phyloP scores from a whole-genome alignment of 2,797 vertebrate genomes.

The Xiphophorus birchmanni region DNA sequence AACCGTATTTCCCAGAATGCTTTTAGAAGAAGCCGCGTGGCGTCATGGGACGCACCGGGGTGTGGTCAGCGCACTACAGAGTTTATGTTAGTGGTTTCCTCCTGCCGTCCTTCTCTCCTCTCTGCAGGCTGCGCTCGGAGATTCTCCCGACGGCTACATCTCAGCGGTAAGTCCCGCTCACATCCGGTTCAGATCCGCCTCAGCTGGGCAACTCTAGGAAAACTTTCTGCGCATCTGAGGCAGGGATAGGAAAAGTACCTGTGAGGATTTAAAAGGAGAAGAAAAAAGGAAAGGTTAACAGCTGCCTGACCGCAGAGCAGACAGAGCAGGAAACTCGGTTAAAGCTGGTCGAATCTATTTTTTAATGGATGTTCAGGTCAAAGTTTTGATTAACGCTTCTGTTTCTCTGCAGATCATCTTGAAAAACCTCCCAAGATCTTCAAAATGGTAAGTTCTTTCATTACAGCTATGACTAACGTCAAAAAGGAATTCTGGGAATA shows the following conservation, averaged over 20 bases:
- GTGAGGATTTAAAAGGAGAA: background rate
- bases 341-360: background rate
- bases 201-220: background rate
- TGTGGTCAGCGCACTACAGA: constrained; percentile 52
- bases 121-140: constrained; percentile 5
- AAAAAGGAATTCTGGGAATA: background rate
- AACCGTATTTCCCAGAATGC: constrained; percentile 67
- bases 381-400: background rate
- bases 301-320: background rate
- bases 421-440: constrained; percentile 15
- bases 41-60: constrained; percentile 33
- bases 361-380: background rate
- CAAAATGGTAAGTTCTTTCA: constrained; percentile 71
- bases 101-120: constrained; percentile 15
- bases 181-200: background rate
- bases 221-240: background rate
- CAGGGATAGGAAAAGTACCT: constrained; percentile 8
- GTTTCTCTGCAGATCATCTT: constrained; percentile 38
- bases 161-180: constrained; percentile 51
- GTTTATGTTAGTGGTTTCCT: constrained; percentile 31
- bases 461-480: background rate
- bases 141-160: constrained; percentile 27
- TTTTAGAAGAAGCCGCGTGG: background rate
- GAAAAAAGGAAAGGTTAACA: background rate
- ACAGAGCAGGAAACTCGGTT: background rate